Conservation (phyloP, 2,888 invertebrate genomes). For the Teinopalpus imperialis region DNA sequence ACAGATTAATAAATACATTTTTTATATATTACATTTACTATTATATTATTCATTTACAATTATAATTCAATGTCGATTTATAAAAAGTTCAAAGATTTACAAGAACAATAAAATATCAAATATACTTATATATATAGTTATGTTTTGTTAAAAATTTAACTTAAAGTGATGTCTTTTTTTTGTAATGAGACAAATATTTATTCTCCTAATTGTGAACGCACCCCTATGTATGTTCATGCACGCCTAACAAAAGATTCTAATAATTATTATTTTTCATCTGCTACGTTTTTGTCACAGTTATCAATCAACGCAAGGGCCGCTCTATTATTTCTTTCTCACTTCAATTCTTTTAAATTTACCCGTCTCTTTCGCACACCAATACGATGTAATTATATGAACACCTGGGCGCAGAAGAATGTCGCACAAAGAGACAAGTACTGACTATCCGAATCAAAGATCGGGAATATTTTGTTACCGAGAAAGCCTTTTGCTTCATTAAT, state of each 20-base stretch:
- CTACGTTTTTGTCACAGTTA: conserved; percentile 83
- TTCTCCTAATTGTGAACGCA: conserved; percentile 36
- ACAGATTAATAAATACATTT: no score
- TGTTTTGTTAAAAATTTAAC: no score
- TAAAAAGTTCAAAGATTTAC: not conserved
- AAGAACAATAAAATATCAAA: not conserved
- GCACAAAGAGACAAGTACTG: conserved; percentile 80
- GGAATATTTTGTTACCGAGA: conserved; percentile 78
- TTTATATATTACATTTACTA: no score
- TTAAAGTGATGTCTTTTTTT: no score
- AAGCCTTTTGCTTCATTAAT: conserved; percentile 80
- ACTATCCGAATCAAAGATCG: conserved; percentile 79
- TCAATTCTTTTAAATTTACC: conserved; percentile 38
- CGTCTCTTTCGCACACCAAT: conserved; percentile 56
- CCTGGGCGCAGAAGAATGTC: conserved; percentile 81
- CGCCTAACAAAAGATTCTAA: conserved; percentile 76
- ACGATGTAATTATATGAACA: conserved; percentile 79
- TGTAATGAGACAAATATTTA: no score
- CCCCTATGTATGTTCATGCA: conserved; percentile 70
- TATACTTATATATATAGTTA: no score
- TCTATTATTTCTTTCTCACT: conserved; percentile 47
- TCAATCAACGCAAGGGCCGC: conserved; percentile 78
- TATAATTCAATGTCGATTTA: no score
- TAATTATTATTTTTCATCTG: conserved; percentile 83
- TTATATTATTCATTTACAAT: no score